Conservation (phyloP, 2,113 vertebrate species). For the Amphilophus citrinellus region DNA sequence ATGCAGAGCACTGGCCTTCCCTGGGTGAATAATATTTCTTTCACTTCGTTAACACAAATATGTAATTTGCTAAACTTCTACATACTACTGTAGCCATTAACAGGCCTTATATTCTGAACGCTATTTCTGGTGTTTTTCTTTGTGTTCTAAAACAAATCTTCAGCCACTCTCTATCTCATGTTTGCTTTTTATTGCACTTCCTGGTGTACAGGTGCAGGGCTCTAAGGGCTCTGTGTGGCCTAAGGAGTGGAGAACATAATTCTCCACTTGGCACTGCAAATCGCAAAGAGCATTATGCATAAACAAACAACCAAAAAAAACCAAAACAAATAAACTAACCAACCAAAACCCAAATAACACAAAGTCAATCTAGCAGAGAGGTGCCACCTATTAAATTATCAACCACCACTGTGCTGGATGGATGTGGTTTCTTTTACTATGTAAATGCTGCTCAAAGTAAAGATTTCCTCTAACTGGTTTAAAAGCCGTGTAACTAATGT, state of each 20-base stretch:
- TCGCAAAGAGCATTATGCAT: conserved; percentile 26
- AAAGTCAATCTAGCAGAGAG: not conserved
- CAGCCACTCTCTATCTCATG: not conserved
- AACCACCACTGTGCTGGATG: conserved; percentile 4
- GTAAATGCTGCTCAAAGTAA: conserved; percentile 44
- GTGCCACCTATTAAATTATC: conserved; percentile 14
- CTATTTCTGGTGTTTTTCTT: not conserved
- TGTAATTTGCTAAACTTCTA: not conserved
- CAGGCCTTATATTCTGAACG: not conserved
- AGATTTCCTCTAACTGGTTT: conserved; percentile 55
- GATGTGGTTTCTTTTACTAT: conserved; percentile 26
- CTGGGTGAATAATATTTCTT: accelerated
- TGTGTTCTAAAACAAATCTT: not conserved
- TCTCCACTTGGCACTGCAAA: conserved; percentile 15
- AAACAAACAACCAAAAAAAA: conserved; percentile 47
- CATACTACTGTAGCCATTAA: not conserved
- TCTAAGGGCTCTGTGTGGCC: conserved; percentile 38
- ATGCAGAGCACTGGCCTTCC: too few relatives aligned
- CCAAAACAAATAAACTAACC: conserved; percentile 41
- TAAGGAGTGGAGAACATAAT: conserved; percentile 27
- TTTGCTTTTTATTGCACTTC: conserved; percentile 4
- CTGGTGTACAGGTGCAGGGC: conserved; percentile 42
- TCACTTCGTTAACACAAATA: not conserved
- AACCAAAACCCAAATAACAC: conserved; percentile 35
- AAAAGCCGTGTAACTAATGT: conserved; percentile 60